These are phyloP conservation scores for Anarhynchus alexandrinus DNA, from an alignment of 2,113 vertebrate genomes.

Conservation along the genomic window DNA sequence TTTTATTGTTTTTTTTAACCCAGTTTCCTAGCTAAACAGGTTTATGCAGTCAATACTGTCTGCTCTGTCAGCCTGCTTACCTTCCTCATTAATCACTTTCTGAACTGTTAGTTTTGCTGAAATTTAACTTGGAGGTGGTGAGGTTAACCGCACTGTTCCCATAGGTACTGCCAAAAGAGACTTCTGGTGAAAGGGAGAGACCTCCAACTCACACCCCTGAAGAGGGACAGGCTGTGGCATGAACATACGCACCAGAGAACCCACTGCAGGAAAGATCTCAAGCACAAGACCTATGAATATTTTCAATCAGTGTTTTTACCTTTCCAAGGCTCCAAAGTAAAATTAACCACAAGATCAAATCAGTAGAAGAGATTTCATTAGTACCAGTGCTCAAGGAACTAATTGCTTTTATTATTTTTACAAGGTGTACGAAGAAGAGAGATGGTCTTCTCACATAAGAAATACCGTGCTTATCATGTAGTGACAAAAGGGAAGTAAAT, in stretches of 20 bases:
- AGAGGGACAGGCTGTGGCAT: not conserved
- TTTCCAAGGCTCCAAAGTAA: not conserved
- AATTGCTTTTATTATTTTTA: not conserved
- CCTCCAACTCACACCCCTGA: not conserved
- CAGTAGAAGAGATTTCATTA: not conserved
- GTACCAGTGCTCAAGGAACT: not conserved
- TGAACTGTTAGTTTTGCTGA: constrained; percentile 1
- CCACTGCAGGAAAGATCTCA: not conserved
- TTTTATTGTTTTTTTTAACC: not conserved
- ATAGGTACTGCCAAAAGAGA: not conserved
- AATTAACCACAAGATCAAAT: not conserved
- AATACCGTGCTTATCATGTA: not conserved
- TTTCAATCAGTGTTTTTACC: not conserved
- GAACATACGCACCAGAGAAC: not conserved
- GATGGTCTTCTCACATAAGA: not conserved
- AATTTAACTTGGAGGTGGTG: constrained; percentile 2
- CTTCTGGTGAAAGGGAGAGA: not conserved
- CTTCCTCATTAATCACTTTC: constrained; percentile 23
- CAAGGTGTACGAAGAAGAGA: not conserved
- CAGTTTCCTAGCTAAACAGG: not conserved
- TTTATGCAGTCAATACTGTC: constrained; percentile 7
- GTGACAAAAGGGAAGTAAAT: not conserved
- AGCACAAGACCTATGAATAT: not conserved
- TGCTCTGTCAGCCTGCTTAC: not conserved
- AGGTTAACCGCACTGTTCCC: not conserved